Evolutionary conservation across 2,888 invertebrate species (phyloP), one percentile per base, ranked within the genome.

Genomic region (Parapristionchus giblindavisi): DNA sequence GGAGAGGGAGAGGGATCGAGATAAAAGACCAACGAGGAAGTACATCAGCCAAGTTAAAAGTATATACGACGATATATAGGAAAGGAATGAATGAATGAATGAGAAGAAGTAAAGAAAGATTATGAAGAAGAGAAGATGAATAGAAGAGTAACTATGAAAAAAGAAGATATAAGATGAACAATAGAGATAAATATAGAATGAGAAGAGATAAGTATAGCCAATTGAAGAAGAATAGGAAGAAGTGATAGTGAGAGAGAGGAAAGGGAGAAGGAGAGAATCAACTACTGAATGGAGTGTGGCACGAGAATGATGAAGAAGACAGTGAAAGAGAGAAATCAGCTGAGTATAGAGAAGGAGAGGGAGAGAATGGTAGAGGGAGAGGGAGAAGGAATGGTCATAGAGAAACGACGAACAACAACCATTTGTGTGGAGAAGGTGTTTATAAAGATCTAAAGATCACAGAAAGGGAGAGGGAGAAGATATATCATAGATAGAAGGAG

Each of bases 341-440:
- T 27, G 63, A 43, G 63, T 2, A 65, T 43, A 65, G 63, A 43
- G 63, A 40, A 65, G 43, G 29, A 43, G 43, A n/a, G n/a, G n/a
- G n/a, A n/a, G n/a, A n/a, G n/a, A n/a, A n/a, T n/a, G n/a, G n/a
- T n/a, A n/a, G n/a, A n/a, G n/a, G n/a, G n/a, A n/a, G n/a, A n/a
- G n/a, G n/a, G n/a, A n/a, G n/a, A n/a, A n/a, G n/a, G n/a, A n/a
- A n/a, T n/a, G n/a, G n/a, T n/a, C n/a, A n/a, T n/a, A n/a, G n/a
- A n/a, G n/a, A n/a, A n/a, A n/a, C n/a, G n/a, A n/a, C n/a, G n/a
- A n/a, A n/a, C n/a, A 65, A 65, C 63, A 65, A 65, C 63, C 43
- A 43, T 40, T 65, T 40, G 24, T 43, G 11, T 65, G 63, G 63
- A n/a, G 27, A 54, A 29, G 54, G 21, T 36, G 43, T 43, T 43